Evolutionary conservation across 2,888 invertebrate genomes (phyloP), one percentile per base, ranked within the genome.

Genomic region (Eudasyphora cyanicolor): DNA sequence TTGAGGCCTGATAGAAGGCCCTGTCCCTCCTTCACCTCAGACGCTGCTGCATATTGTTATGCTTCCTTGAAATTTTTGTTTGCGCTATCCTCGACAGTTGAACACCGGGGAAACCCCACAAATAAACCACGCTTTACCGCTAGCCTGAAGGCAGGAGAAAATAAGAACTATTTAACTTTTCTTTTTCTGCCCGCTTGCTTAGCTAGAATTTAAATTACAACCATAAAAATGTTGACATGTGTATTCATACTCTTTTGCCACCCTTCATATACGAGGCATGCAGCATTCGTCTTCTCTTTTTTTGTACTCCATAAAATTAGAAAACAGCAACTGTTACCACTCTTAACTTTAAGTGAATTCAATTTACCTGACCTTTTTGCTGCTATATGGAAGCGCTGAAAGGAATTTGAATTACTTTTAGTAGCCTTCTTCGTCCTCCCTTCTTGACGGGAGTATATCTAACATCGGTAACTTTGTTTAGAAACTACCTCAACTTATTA

Each of bases 211-310:
- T 79, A 74, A 79, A 69, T 74, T 73, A 35, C 51, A 60, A 10
- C 73, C 73, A 79, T 76, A 73, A 82, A 71, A 76, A 73, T 69
- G 49, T 76, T 79, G 69, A 73, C 76, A 73, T 64, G 51, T 57
- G 67, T 79, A 79, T 64, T 76, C 76, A 19, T 57, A 21, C 2
- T n/a, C n/a, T 14, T 45, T n/a, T 45, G 14, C n/a, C n/a, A n/a
- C n/a, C 14, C n/a, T 45, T 14, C 4, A n/a, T n/a, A n/a, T n/a
- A n/a, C n/a, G n/a, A n/a, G n/a, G n/a, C n/a, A n/a, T n/a, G n/a
- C n/a, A n/a, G n/a, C n/a, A n/a, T 14, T 32, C 17, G n/a, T 49
- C 17, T 14, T 19, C 10, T 54, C 57, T 12, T 38, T n/a, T 70
- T 70, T 60, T 35, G 35, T 27, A 67, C 10, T 27, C 38, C 69